Evolutionary conservation across 2,797 vertebrate species (phyloP).

Genomic region (Argentina silus): DNA sequence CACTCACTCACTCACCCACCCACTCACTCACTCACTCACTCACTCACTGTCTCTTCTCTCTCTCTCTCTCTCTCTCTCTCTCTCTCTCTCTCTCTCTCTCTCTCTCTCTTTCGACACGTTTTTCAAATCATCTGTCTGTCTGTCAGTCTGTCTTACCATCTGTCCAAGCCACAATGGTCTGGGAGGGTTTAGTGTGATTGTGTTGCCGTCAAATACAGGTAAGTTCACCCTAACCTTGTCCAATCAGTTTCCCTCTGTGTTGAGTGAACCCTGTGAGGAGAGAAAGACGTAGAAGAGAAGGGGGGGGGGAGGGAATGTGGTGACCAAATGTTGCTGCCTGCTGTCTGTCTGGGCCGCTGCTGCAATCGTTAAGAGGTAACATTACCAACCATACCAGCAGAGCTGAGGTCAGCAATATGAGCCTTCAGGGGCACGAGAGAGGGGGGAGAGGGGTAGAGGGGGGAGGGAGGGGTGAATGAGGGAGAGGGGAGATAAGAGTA

Average conservation of each 20-base stretch:
- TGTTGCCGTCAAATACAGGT: not conserved
- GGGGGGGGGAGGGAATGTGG: constrained; percentile 38
- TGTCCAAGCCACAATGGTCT: not conserved
- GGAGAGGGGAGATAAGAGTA: not conserved
- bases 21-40: not conserved
- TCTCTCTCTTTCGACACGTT: not conserved
- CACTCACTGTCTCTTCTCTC: constrained; percentile 7
- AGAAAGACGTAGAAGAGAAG: constrained; percentile 16
- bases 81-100: constrained; percentile 13
- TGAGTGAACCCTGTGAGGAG: constrained; percentile 6
- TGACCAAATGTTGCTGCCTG: constrained; percentile 42
- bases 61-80: constrained; percentile 11
- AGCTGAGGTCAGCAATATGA: constrained; percentile 26
- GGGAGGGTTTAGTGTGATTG: not conserved
- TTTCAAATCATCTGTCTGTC: not conserved
- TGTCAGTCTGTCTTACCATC: not conserved
- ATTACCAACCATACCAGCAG: constrained; percentile 35
- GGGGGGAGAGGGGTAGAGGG: not conserved
- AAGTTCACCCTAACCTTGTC: not conserved
- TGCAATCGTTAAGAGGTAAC: constrained; percentile 30
- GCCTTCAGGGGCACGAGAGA: not conserved
- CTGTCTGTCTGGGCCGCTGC: constrained; percentile 14
- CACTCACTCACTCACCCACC: not conserved
- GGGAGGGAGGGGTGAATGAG: not conserved
- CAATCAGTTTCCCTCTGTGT: not conserved